Evolutionary conservation across 1,140 invertebrate genomes (phyloP).

Genomic region (Calliphora vicina): DNA sequence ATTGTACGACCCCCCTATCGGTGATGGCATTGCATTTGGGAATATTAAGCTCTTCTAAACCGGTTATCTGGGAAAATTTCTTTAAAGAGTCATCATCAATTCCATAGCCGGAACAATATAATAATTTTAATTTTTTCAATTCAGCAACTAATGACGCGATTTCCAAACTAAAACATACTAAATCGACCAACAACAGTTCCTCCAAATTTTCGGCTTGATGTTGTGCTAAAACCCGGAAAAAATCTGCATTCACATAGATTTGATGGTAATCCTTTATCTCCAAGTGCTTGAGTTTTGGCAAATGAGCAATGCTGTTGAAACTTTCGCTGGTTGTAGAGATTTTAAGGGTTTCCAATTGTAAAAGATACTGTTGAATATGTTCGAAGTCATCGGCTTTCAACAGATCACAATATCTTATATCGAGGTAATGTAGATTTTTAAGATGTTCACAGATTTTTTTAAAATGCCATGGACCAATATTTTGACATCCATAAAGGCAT

Average conservation of each 20-base stretch:
- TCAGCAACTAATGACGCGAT: background rate
- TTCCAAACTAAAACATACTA: constrained; percentile 25
- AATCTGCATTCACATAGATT: no score
- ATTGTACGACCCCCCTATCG: background rate
- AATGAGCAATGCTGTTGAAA: background rate
- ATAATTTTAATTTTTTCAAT: background rate
- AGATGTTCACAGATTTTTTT: background rate
- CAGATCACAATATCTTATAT: background rate
- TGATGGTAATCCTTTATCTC: background rate
- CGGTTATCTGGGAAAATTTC: background rate
- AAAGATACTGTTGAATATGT: background rate
- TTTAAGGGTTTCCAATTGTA: background rate
- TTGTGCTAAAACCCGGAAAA: background rate
- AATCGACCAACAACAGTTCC: constrained; percentile 29
- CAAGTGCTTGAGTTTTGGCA: background rate
- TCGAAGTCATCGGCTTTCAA: constrained; percentile 34
- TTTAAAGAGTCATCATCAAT: background rate
- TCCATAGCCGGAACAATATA: background rate
- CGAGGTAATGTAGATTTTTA: background rate
- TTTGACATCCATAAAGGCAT: background rate
- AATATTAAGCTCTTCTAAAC: background rate
- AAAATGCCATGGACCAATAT: background rate
- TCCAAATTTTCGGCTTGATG: constrained; percentile 40
- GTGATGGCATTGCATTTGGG: background rate
- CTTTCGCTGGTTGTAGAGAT: background rate